Evolutionary conservation across 2,888 invertebrate species (phyloP), one percentile per base, ranked within the genome.

Genomic region (Eupithecia inturbata): DNA sequence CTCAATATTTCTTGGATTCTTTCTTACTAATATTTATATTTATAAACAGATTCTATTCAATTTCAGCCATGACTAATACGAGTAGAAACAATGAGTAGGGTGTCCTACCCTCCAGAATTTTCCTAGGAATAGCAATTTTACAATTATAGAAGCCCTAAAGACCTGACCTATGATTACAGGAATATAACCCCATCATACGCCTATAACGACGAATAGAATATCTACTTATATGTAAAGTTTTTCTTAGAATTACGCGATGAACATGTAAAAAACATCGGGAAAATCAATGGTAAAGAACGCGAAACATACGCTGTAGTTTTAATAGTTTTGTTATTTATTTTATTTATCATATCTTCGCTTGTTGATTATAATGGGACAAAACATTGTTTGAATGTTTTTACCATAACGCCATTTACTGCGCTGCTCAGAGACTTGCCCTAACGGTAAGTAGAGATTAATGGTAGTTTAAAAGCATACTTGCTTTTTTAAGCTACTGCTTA

Each of bases 41-140:
- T 31, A 31, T 7, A 60, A 6, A 60, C 22, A 16, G 31, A n/a
- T 9, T 7, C 62, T 31, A 62, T 62, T 57, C 57, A 62, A 31
- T 62, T 31, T 62, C 62, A 31, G 31, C 31, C 10, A 62, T 62
- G 62, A 31, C 62, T 62, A 62, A 62, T 62, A 57, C 26, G 26
- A 19, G 31, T 31, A 16, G 60, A 28, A 26, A 16, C 16, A 62
- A 28, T 31, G 31, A 62, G 16, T 62, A 31, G 62, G 62, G 62
- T 31, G 62, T 62, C 31, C 19, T 19, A 62, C 62, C 62, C 62
- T 62, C 31, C 31, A 31, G 62, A 62, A 28, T 31, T 31, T 60
- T 19, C 62, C 14, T 19, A 31, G 62, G 14, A 62, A 60, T 60
- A 16, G 28, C 6, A 6, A 62, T 31, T 62, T 19, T 31, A 62